Base-by-base conservation (phyloP, 2,797 vertebrate species). In the Halcyon smyrnensis region DNA sequence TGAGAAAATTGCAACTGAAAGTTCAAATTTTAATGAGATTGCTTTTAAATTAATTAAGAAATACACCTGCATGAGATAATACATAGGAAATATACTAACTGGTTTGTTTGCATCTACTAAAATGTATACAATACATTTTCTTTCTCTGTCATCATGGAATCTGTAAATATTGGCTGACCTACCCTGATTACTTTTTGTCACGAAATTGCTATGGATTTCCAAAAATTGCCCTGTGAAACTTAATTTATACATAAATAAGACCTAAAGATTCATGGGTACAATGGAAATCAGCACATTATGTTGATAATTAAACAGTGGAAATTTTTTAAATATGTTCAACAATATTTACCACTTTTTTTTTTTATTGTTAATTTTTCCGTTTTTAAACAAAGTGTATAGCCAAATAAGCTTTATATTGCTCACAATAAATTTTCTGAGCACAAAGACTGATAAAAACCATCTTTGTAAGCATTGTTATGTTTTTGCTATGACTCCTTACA, bases 31-130 rank as follows among this genome's bases (percentile, higher is more conserved):
- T 45, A 92, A 91, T 94, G 57, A 93, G 46, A 37, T 65, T 80
- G 27, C 27, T 87, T 87, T 75, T 28, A 85, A 74, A 41, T 51
- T 93, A 90, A 84, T 88, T 97, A 96, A 68, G 89, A 89, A 96
- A 94, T 87, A 67, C 25, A 92, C 28, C 34, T 75, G 9, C 32
- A 92, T 93, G 78, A 93, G 14, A 43, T 77, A 96, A 84, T 67
- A 45, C 4, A 6, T 36, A 63, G 20, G 34, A 94, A 90, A 50
- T 24, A 71, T 51, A 30, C 48, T 83, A 20, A 56, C 21, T 11
- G 4, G 37, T 93, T 95, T 89, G 68, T 95, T 91, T 93, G 32
- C 45, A 56, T 80, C 45, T 77, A 73, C 25, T 85, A 65, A 92
- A 94, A 46, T 87, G 28, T 67, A 84, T 68, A 68, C 18, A 75